phyloP scores from a whole-genome alignment of 2,888 invertebrate species.

The Globia sparganii region DNA sequence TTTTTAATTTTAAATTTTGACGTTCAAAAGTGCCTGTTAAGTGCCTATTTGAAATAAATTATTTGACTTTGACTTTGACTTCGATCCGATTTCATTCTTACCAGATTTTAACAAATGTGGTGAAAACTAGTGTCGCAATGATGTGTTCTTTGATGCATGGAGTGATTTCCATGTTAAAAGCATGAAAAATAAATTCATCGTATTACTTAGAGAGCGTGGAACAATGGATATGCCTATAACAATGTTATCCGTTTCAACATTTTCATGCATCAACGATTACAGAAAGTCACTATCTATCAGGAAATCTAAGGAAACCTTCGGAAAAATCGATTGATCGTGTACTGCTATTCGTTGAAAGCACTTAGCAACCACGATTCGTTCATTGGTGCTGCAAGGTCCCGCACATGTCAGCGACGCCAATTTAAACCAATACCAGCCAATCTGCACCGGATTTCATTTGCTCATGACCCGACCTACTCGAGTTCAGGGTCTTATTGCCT shows the following conservation, averaged over 20 bases:
- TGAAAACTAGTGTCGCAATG: not conserved
- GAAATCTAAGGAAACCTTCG: slow-evolving; percentile 39
- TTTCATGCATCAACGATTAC: slow-evolving; percentile 43
- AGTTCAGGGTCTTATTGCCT: slow-evolving; percentile 38
- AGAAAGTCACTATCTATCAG: slow-evolving; percentile 37
- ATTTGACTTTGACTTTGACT: too few relatives aligned
- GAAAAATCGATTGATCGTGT: slow-evolving; percentile 22
- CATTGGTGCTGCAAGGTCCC: slow-evolving; percentile 47
- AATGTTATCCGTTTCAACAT: slow-evolving; percentile 26
- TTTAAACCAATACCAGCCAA: slow-evolving; percentile 56
- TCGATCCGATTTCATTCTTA: not conserved
- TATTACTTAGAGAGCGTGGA: slow-evolving; percentile 22
- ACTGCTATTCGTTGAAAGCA: slow-evolving; percentile 3
- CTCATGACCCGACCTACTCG: slow-evolving; percentile 30
- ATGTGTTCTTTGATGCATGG: slow-evolving; percentile 1
- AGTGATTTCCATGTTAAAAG: not conserved
- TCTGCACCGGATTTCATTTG: slow-evolving; percentile 50
- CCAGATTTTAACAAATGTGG: not conserved
- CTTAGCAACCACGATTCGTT: slow-evolving; percentile 25
- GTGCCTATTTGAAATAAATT: too few relatives aligned
- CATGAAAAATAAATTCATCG: not conserved
- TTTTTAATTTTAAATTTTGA: too few relatives aligned
- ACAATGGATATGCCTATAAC: slow-evolving; percentile 33
- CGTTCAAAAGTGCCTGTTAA: too few relatives aligned
- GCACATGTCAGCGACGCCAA: slow-evolving; percentile 36